Evolutionary conservation across 2,888 invertebrate species (phyloP).

Genomic region (Acleris laterana): DNA sequence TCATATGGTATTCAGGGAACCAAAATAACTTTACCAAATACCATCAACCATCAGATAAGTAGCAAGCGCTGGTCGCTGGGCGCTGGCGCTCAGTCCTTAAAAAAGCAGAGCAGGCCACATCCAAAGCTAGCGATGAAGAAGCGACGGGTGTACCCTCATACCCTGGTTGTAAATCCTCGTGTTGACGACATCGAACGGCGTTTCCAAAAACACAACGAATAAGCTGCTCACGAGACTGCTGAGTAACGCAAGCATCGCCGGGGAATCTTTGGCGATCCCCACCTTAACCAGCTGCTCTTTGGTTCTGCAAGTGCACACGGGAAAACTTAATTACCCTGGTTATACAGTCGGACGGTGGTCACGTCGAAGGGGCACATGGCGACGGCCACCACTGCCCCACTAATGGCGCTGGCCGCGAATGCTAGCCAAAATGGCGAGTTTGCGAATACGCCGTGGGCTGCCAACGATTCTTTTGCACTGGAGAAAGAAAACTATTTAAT

Average conservation of each 20-base stretch:
- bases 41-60: no score
- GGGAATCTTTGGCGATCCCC: conserved; percentile 76
- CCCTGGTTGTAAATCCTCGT: conserved; percentile 95
- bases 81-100: not conserved
- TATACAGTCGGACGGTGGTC: conserved; percentile 93
- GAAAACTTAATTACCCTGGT: conserved; percentile 87
- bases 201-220: conserved; percentile 90
- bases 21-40: no score
- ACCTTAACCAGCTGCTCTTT: conserved; percentile 60
- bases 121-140: conserved; percentile 20
- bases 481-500: conserved; percentile 39
- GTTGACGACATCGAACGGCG: conserved; percentile 94
- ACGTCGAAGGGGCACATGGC: conserved; percentile 95
- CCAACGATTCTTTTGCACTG: conserved; percentile 72
- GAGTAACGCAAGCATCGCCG: conserved; percentile 86
- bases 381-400: conserved; percentile 89
- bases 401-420: conserved; percentile 87
- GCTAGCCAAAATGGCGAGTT: conserved; percentile 68
- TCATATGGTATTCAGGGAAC: no score
- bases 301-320: conserved; percentile 58
- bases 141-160: conserved; percentile 53
- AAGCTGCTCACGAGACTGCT: conserved; percentile 91
- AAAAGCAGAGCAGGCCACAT: conserved; percentile 22
- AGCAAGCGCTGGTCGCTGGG: no score
- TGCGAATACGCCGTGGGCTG: conserved; percentile 57